Conservation (phyloP, 2,888 invertebrate species). For the Melieria omissa region DNA sequence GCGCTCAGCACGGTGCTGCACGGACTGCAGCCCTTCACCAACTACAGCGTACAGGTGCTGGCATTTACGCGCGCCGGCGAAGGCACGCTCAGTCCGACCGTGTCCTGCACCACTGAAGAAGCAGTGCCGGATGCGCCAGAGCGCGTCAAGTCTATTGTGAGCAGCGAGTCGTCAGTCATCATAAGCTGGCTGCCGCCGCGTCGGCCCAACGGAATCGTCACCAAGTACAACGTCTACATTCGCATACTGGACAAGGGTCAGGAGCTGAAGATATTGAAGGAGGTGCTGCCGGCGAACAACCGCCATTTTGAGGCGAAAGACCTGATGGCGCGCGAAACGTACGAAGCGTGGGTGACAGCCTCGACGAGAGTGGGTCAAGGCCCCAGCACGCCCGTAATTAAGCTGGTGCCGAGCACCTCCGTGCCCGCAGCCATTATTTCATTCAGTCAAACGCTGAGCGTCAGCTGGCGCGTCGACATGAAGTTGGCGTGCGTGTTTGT, state of each 20-base stretch:
- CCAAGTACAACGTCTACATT: slow-evolving; percentile 73
- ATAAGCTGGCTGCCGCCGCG: slow-evolving; percentile 76
- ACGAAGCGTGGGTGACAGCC: slow-evolving; percentile 74
- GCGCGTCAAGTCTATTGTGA: slow-evolving; percentile 72
- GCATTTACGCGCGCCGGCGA: slow-evolving; percentile 74
- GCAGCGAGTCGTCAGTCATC: slow-evolving; percentile 71
- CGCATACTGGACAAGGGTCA: slow-evolving; percentile 70
- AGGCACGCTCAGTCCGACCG: slow-evolving; percentile 70
- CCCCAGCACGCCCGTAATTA: slow-evolving; percentile 70
- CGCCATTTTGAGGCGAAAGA: slow-evolving; percentile 70
- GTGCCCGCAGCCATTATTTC: slow-evolving; percentile 71
- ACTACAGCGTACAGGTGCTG: slow-evolving; percentile 74
- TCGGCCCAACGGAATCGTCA: slow-evolving; percentile 73
- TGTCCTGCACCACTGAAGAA: slow-evolving; percentile 72
- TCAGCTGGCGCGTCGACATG: slow-evolving; percentile 70
- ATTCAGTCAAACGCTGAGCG: slow-evolving; percentile 69
- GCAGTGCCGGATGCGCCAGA: slow-evolving; percentile 73
- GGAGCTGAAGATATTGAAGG: slow-evolving; percentile 68
- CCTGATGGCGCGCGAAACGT: slow-evolving; percentile 69
- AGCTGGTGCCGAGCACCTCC: slow-evolving; percentile 67
- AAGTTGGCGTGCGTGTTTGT: slow-evolving; percentile 69
- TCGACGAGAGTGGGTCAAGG: slow-evolving; percentile 74
- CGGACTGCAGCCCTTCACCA: slow-evolving; percentile 72
- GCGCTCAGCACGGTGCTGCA: slow-evolving; percentile 70
- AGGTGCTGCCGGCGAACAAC: slow-evolving; percentile 67